Base-by-base conservation (phyloP, 2,888 invertebrate species). In the Acanthopleura granulata region DNA sequence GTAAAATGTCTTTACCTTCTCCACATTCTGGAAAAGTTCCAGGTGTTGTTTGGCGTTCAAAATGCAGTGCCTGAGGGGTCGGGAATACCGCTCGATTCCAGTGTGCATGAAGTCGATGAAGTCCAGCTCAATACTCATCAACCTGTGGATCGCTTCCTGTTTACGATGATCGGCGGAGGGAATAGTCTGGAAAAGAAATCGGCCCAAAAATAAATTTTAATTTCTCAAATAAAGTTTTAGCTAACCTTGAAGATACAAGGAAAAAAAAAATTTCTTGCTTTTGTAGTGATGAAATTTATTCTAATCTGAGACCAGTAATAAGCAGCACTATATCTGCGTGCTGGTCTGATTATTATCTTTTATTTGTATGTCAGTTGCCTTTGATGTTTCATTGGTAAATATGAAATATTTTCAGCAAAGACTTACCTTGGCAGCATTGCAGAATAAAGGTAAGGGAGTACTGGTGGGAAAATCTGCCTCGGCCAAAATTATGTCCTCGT, bases 1-100 rank as follows among this genome's bases (percentile, higher is more conserved):
- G 22, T 57, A 66, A 12, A 61, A 62, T 9, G 9, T 70, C 78
- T 62, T n/a, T 79, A 87, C 87, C 85, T 87, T 88, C 79, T 90
- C 89, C 29, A 89, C 84, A 75, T 89, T 90, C 77, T 89, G 89
- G 81, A 90, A 90, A 70, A 90, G 81, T 14, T 84, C 77, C 40
- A 78, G 76, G 80, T 90, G 88, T 74, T 90, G 87, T n/a, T 79
- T 75, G 22, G 82, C 83, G 22, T 83, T 82, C 25, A 89, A 81
- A 66, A 89, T 86, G 75, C 87, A 86, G 75, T 89, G 88, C 49
- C 87, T 79, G 15, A 89, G 85, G 0, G 89, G 89, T 14, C 87
- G 80, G 0, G 86, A 87, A 76, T 85, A 90, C 61, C 87, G 77
- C 81, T 88, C 86, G 74, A 88, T 86, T 62, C 89, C 90, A 74